Evolutionary conservation across 2,888 invertebrate genomes (phyloP), one percentile per base, ranked within the genome.

Genomic region (Ceriagrion tenellum): DNA sequence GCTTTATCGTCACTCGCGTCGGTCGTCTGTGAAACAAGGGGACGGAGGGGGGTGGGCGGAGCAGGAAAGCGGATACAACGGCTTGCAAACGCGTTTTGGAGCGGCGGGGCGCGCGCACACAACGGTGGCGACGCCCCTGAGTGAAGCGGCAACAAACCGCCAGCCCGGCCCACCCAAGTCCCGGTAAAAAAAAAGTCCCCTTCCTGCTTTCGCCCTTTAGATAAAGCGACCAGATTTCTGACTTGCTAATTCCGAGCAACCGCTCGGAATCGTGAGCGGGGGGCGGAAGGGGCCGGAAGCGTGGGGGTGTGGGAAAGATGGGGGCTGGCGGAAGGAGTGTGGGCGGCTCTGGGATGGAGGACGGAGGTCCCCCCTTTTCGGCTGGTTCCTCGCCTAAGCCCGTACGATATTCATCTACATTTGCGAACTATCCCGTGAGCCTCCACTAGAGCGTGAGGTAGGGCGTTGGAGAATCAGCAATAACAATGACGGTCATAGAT

Each of bases 171-270:
- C 30, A 69, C 93, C 35, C 69, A 47, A 63, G 63, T 18, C 59
- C 47, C 93, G 93, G 56, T 93, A 40, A 40, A 10, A 55, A 55
- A 26, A 35, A 69, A 59, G 69, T 47, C 23, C 93, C 55, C 55
- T 55, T 47, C 89, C 89, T 47, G 90, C 16, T 90, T 56, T 23
- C 90, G 30, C 90, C 90, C 55, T 35, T 35, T 23, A 59, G 30
- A 56, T 81, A 30, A 90, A 55, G 55, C 55, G 90, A 81, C 55
- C 55, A 90, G 55, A 56, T 90, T 55, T 90, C 35, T 59, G 59
- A 91, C 40, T 91, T 91, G 90, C 30, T 20, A 35, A 23, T 91
- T 91, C 59, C 56, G 90, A 56, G n/a, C 23, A 23, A 56, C 56
- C 56, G 63, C 40, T 35, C 0, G 35, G 59, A 26, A 35, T 18